Conservation (phyloP, 2,113 vertebrate species). For the Oryzias melastigma region DNA sequence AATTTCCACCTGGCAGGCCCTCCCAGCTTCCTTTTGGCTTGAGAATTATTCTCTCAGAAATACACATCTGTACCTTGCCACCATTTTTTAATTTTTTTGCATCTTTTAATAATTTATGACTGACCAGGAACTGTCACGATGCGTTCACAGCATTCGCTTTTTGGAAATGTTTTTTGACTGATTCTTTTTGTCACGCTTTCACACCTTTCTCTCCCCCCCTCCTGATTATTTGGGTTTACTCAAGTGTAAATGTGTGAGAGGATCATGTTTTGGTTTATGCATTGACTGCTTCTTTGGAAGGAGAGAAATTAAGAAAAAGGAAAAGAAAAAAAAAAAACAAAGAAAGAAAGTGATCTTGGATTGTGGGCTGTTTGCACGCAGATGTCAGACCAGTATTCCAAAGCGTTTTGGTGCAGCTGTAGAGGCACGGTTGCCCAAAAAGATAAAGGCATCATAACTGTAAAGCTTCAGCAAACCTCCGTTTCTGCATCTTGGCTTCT, state of each 20-base stretch:
- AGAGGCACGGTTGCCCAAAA: conserved; percentile 53
- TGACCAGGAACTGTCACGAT: conserved; percentile 39
- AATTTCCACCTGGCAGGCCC: conserved; percentile 63
- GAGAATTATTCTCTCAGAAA: conserved; percentile 30
- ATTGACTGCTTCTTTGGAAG: conserved; percentile 37
- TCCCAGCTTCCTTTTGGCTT: conserved; percentile 58
- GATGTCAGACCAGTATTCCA: conserved; percentile 62
- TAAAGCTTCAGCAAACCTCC: conserved; percentile 39
- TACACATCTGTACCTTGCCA: conserved; percentile 39
- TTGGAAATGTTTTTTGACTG: conserved; percentile 33
- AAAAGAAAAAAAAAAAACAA: conserved; percentile 5
- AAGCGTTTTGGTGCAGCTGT: conserved; percentile 47
- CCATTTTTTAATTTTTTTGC: conserved; percentile 5
- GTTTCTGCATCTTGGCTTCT: background rate
- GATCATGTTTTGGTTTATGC: conserved; percentile 28
- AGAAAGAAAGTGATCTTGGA: conserved; percentile 39
- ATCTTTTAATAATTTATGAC: conserved; percentile 34
- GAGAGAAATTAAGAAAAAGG: conserved; percentile 9
- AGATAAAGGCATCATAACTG: conserved; percentile 45
- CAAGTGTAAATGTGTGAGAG: conserved; percentile 39
- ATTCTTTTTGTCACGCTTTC: conserved; percentile 36
- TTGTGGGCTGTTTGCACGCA: conserved; percentile 55
- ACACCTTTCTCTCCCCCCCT: conserved; percentile 40
- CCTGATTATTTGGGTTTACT: conserved; percentile 49
- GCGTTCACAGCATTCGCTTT: conserved; percentile 23